phyloP scores from a whole-genome alignment of 2,888 invertebrate species.

The Xestia xanthographa region DNA sequence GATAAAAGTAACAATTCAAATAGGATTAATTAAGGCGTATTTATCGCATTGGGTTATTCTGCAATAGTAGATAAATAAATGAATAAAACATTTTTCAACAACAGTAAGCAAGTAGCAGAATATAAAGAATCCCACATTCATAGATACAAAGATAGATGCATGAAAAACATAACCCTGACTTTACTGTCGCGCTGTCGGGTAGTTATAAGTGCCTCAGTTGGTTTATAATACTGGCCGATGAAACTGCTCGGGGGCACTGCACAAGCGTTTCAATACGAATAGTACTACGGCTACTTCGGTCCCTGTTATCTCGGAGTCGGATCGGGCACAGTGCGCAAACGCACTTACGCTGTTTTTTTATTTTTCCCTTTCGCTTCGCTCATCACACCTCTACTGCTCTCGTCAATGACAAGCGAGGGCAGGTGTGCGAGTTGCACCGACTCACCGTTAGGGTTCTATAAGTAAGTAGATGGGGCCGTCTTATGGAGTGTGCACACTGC shows the following conservation, averaged over 20 bases:
- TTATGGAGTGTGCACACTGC: conserved; percentile 64
- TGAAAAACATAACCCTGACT: background rate
- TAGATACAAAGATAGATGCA: background rate
- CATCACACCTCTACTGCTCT: conserved; percentile 63
- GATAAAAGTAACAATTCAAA: no score
- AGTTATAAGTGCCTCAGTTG: background rate
- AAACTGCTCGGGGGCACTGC: conserved; percentile 17
- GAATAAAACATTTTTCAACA: background rate
- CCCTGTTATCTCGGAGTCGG: conserved; percentile 50
- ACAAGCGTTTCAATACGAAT: conserved; percentile 8
- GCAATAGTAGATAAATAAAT: background rate
- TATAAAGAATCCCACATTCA: background rate
- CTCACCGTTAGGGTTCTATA: conserved; percentile 63
- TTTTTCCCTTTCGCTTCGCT: conserved; percentile 64
- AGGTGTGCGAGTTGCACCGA: conserved; percentile 64
- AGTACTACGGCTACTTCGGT: conserved; percentile 30
- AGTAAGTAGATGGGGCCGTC: conserved; percentile 62
- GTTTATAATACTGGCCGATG: conserved; percentile 1
- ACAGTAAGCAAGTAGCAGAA: background rate
- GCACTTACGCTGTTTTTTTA: conserved; percentile 61
- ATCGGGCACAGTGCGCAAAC: conserved; percentile 49
- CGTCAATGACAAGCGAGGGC: conserved; percentile 64
- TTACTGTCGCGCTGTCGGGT: background rate
- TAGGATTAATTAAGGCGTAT: no score
- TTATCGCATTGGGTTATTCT: no score